Percentiles rank a stretch among this genome's conserved stretches.
These are phyloP conservation scores for Phyllotis vaccarum DNA, from an alignment of 2,797 vertebrate species.

Conservation along the genomic window DNA sequence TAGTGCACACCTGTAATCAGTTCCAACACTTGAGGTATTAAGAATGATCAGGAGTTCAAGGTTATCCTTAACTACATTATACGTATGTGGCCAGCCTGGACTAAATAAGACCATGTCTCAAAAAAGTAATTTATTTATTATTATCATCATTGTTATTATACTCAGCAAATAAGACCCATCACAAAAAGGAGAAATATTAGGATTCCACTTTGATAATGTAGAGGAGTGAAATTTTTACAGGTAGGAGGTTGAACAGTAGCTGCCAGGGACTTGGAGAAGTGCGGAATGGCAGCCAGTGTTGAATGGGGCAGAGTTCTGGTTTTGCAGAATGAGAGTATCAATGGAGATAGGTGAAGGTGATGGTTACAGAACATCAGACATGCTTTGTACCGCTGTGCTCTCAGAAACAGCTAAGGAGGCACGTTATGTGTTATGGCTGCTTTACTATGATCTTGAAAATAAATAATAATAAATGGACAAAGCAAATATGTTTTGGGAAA, in stretches of 20 bases:
- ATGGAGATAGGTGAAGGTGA: not conserved
- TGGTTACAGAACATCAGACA: not conserved
- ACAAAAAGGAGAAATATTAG: not conserved
- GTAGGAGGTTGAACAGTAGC: not conserved
- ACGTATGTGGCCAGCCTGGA: not conserved
- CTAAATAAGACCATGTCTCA: not conserved
- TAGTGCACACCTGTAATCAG: not conserved
- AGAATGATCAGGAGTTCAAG: not conserved
- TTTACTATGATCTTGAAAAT: not conserved
- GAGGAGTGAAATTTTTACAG: not conserved
- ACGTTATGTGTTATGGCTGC: not conserved
- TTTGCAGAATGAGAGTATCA: not conserved
- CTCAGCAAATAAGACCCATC: not conserved
- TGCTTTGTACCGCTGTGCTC: not conserved
- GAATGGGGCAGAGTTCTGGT: not conserved
- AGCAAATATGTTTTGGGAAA: not conserved
- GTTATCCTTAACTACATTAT: not conserved
- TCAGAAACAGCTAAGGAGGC: not conserved
- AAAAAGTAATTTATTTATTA: not conserved
- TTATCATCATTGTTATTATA: not conserved
- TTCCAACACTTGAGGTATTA: not conserved
- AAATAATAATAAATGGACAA: not conserved
- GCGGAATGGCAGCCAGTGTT: not conserved
- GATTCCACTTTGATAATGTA: not conserved
- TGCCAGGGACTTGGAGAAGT: not conserved